Evolutionary conservation across 2,797 vertebrate species (phyloP), one percentile per base, ranked within the genome.

Genomic region (Danio choprae): DNA sequence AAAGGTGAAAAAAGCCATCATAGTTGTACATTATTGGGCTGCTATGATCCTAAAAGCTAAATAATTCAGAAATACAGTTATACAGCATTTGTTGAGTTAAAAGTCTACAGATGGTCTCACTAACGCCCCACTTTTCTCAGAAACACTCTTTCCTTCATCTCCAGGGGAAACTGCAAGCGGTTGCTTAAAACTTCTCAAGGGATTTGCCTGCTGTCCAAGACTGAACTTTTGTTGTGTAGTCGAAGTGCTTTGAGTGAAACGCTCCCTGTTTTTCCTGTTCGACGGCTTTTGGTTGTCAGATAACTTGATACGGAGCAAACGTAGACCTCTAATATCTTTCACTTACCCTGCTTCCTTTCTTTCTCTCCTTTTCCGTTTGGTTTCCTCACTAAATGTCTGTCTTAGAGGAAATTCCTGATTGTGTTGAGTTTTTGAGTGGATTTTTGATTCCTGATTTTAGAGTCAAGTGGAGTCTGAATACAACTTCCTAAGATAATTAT

Each of bases 101-200:
- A 77, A 69, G n/a, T 53, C n/a, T 36, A 43, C 22, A 43, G 18
- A 38, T 38, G 70, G 46, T 73, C 63, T 69, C 69, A 41, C 44
- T 63, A 55, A 51, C 36, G 50, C 48, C 43, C 18, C 59, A 40
- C 48, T 60, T 68, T 74, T 79, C 56, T 74, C 20, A 67, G 64
- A 71, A 62, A 69, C 56, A 36, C 72, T 75, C 36, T 53, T 75
- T 76, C 76, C 77, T 74, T 79, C 41, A 81, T 83, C 78, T 81
- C 83, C 20, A 74, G 50, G 75, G 84, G 74, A 77, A 80, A 77
- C 80, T 38, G 71, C 77, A 79, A 78, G 80, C 48, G 29, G 64
- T 44, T 71, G 71, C 72, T 51, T 64, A 77, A 80, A 80, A 72
- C 70, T 67, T 81, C 65, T 48, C 56, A 70, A 74, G 71, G 22